Evolutionary conservation across 2,113 vertebrate genomes (phyloP).

Genomic region (Scolopax mira): DNA sequence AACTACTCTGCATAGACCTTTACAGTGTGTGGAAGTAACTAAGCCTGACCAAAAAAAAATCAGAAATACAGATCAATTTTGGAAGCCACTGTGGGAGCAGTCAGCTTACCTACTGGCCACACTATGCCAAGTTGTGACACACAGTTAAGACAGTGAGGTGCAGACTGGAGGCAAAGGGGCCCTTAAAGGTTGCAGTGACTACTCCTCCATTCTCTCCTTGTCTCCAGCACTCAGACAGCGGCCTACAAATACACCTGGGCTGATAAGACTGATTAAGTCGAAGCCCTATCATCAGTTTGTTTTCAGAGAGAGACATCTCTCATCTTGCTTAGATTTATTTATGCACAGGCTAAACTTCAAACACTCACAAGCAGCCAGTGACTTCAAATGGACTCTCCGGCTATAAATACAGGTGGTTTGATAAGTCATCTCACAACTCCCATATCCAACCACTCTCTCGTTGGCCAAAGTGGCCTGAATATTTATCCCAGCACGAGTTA

Average conservation of each 20-base stretch:
- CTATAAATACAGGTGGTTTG: not conserved
- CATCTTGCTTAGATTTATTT: not conserved
- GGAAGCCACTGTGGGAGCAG: not conserved
- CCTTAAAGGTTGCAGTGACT: not conserved
- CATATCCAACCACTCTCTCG: not conserved
- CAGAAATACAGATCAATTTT: not conserved
- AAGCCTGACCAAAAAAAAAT: not conserved
- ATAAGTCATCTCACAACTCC: not conserved
- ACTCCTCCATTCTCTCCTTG: not conserved
- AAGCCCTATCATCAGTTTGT: not conserved
- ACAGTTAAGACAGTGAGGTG: not conserved
- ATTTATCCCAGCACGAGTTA: not conserved
- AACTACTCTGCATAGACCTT: not conserved
- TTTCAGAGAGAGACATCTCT: not conserved
- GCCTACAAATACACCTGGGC: not conserved
- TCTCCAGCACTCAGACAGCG: not conserved
- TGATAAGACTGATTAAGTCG: not conserved
- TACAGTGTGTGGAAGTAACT: not conserved
- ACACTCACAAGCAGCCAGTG: not conserved
- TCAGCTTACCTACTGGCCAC: not conserved
- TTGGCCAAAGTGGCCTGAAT: not conserved
- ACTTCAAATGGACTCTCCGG: not conserved
- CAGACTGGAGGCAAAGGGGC: not conserved
- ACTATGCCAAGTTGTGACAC: fast-evolving
- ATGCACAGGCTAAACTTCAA: not conserved